Percentiles rank a stretch among this genome's conserved stretches.
Evolutionary conservation across 2,797 vertebrate genomes (phyloP).

Genomic region (Phrynocephalus vlangalii): DNA sequence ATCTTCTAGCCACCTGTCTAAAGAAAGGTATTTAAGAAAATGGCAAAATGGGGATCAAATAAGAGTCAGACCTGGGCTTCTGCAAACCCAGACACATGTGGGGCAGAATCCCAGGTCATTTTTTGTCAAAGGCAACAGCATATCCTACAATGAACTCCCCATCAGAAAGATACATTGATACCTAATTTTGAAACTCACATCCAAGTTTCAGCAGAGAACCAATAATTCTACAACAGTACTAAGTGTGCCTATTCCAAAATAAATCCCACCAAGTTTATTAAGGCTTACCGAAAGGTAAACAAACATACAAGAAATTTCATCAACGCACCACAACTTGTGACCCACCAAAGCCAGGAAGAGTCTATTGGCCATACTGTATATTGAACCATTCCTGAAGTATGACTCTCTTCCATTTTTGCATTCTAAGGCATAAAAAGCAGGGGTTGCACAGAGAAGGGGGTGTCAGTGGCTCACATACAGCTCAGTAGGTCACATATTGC

Average conservation of each 20-base stretch:
- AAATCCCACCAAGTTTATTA: not conserved
- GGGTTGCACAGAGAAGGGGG: not conserved
- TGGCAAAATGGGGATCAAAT: no score
- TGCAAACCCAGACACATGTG: not conserved
- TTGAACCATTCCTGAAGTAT: not conserved
- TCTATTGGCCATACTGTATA: no score
- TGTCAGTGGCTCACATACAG: not conserved
- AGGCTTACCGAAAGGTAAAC: not conserved
- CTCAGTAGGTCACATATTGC: not conserved
- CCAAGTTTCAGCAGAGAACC: constrained; percentile 44
- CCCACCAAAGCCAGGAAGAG: not conserved
- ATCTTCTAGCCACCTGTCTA: not conserved
- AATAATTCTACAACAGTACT: not conserved
- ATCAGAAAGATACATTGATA: not conserved
- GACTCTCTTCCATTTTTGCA: not conserved
- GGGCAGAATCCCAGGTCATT: not conserved
- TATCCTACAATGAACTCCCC: constrained; percentile 17
- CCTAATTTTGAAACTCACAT: constrained; percentile 42
- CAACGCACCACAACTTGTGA: not conserved
- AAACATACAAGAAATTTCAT: not conserved
- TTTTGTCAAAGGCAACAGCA: not conserved
- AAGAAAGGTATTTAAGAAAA: not conserved
- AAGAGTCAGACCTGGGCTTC: no score
- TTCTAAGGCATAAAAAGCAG: not conserved
- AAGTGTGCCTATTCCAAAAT: not conserved